Evolutionary conservation across 2,888 invertebrate genomes (phyloP), one percentile per base, ranked within the genome.

Genomic region (Crepidodera aurea): DNA sequence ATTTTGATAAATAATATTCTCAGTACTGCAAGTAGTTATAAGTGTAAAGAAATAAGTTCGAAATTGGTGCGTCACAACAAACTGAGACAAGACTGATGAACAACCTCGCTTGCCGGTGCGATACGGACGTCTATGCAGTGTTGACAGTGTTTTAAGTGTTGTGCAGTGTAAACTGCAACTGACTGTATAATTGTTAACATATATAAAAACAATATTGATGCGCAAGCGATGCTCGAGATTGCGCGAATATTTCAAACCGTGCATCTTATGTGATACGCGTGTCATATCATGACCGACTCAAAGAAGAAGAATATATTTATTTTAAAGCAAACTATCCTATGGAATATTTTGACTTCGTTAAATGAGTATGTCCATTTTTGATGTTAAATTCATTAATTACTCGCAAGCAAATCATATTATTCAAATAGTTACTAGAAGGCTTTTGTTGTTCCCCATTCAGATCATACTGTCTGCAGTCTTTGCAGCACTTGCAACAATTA

Each of bases 141-240:
- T 76, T 75, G 75, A 75, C 72, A 75, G 76, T 78, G 76, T 75
- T 15, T 74, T 76, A 76, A 77, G 78, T 78, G 76, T 76, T 75
- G 73, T 73, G 73, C 73, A 73, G 75, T 73, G 74, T 63, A 61
- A 60, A 50, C 60, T 32, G 18, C 68, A 71, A 71, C 69, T 71
- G 76, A 75, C 75, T 76, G 73, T 74, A 72, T 75, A 75, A 75
- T 77, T 77, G 77, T 77, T 77, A 75, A 77, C 71, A 71, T 71
- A 68, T 74, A 72, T 73, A 75, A 69, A 70, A 65, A 70, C 69
- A 68, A 70, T 69, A 67, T 56, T 55, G 46, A 60, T 51, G 62
- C 62, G 62, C 48, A 25, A 37, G 10, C 39, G 57, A 37, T 15
- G 37, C 44, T 56, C 22, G 37, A 18, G 44, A 29, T 40, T 19